These are phyloP conservation scores for Eriosoma lanigerum DNA, from an alignment of 1,140 invertebrate species.

Conservation along the genomic window DNA sequence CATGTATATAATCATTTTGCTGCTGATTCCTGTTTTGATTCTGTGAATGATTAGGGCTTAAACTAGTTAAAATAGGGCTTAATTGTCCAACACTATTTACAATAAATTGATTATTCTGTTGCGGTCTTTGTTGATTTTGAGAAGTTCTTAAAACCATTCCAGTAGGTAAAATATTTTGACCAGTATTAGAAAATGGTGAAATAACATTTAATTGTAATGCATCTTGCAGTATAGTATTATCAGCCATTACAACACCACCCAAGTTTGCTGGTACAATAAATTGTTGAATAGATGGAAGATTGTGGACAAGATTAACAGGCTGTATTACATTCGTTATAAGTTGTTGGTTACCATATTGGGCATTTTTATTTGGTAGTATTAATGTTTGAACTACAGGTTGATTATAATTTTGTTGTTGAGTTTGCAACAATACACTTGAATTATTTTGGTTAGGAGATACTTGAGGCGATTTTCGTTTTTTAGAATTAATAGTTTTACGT, in stretches of 20 bases:
- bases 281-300: constrained; percentile 78
- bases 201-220: constrained; percentile 75
- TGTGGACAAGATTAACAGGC: constrained; percentile 77
- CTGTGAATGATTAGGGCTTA: constrained; percentile 66
- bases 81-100: constrained; percentile 75
- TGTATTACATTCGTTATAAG: constrained; percentile 67
- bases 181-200: constrained; percentile 69
- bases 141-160: constrained; percentile 78
- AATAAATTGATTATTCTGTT: constrained; percentile 67
- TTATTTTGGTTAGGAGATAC: constrained; percentile 61
- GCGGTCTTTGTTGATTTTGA: constrained; percentile 61
- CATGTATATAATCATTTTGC: constrained; percentile 61
- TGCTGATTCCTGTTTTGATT: constrained; percentile 33
- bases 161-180: constrained; percentile 67
- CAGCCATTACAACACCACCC: constrained; percentile 73
- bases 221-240: constrained; percentile 67
- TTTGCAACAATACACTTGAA: constrained; percentile 54
- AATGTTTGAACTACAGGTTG: constrained; percentile 64
- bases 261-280: constrained; percentile 79
- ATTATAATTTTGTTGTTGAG: constrained; percentile 55
- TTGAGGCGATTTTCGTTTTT: constrained; percentile 73
- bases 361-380: constrained; percentile 72
- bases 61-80: constrained; percentile 73
- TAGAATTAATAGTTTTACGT: constrained; percentile 66
- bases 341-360: constrained; percentile 55